Percentiles rank a stretch among this genome's conserved stretches.
Conservation (phyloP, 2,113 vertebrate species). For the Pseudopodoces humilis region DNA sequence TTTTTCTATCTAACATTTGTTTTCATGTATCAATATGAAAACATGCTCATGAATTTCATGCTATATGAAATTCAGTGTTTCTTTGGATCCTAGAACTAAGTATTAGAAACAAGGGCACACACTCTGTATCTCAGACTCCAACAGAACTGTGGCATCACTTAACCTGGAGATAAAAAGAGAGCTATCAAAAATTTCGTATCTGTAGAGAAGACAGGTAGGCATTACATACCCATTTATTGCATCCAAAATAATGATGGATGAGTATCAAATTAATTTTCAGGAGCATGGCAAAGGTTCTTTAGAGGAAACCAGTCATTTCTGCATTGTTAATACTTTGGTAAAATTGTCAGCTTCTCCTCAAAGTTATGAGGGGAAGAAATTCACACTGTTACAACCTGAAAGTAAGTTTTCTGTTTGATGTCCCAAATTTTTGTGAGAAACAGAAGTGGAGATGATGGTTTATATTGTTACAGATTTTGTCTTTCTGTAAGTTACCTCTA, state of each 20-base stretch:
- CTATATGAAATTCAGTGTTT: too few species aligned
- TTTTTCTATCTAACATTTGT: too few species aligned
- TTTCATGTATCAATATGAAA: too few species aligned
- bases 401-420: neutral
- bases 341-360: neutral
- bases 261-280: neutral
- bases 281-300: neutral
- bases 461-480: neutral
- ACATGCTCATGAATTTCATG: too few species aligned
- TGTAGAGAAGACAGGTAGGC: neutral
- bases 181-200: neutral
- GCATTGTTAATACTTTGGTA: neutral
- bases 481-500: neutral
- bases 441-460: neutral
- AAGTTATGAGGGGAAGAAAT: neutral
- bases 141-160: neutral
- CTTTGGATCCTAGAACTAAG: too few species aligned
- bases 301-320: neutral
- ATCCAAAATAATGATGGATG: neutral
- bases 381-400: neutral
- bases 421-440: neutral
- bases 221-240: neutral
- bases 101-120: too few species aligned
- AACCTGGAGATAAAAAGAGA: neutral
- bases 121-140: too few species aligned